Conservation (phyloP, 2,888 invertebrate species). For the Andrena haemorrhoa region DNA sequence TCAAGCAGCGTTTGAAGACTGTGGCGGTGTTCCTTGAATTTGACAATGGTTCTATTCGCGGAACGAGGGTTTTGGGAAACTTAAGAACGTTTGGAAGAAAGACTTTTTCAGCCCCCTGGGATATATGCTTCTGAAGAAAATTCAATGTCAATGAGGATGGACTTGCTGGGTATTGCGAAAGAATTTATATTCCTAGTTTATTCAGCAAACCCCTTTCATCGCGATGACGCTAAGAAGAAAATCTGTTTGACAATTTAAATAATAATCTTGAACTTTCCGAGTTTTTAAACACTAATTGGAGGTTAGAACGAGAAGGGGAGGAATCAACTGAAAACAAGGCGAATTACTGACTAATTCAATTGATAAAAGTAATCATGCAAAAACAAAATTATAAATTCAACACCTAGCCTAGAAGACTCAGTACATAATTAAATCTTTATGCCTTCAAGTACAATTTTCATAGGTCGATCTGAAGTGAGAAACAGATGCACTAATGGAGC, state of each 20-base stretch:
- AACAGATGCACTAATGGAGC: background rate
- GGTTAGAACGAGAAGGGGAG: background rate
- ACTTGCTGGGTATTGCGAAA: too few species aligned
- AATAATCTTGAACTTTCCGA: background rate
- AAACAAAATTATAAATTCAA: constrained; percentile 1
- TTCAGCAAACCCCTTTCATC: too few species aligned
- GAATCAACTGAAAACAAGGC: background rate
- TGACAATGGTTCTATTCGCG: background rate
- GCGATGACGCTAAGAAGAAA: background rate
- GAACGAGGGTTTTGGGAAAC: background rate
- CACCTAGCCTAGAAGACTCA: background rate
- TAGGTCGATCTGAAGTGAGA: background rate
- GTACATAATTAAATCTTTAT: background rate
- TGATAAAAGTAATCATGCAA: background rate
- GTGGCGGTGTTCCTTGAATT: background rate
- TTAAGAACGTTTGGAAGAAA: background rate
- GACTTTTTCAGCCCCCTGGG: background rate
- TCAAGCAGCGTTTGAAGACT: background rate
- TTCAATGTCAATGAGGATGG: background rate
- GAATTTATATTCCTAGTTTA: too few species aligned
- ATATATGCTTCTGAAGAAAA: background rate
- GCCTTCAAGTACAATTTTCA: background rate
- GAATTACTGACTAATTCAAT: constrained; percentile 3
- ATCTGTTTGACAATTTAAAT: background rate
- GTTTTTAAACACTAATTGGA: background rate